Evolutionary conservation across 2,888 invertebrate species (phyloP).

Genomic region (Patella depressa): DNA sequence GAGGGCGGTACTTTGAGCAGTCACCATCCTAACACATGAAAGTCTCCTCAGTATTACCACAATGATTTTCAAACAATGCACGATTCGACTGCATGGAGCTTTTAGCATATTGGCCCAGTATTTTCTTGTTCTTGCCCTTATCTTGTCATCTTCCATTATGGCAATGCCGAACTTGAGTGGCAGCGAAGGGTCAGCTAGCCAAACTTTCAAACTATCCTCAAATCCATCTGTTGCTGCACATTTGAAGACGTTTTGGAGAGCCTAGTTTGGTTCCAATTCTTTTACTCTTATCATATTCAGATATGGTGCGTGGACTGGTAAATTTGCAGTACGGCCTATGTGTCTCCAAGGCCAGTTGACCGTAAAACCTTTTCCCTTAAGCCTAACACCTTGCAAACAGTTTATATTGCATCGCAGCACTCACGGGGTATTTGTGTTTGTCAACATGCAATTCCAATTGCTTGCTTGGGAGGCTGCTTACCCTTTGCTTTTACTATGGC

Average conservation of each 20-base stretch:
- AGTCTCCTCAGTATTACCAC: neutral
- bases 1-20: neutral
- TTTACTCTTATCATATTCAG: conserved; percentile 16
- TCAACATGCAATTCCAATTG: neutral
- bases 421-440: neutral
- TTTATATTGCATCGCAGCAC: neutral
- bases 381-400: neutral
- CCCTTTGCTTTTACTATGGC: neutral
- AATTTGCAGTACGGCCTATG: conserved; percentile 21
- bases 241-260: conserved; percentile 11
- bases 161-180: conserved; percentile 10
- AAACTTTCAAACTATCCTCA: neutral
- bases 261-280: conserved; percentile 20
- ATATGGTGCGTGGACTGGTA: conserved; percentile 13
- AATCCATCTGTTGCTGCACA: conserved; percentile 23
- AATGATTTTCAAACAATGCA: neutral
- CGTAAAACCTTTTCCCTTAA: neutral
- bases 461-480: neutral
- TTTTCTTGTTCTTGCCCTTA: neutral
- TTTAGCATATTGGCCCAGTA: neutral
- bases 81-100: too few relatives aligned
- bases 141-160: neutral
- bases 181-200: conserved; percentile 15
- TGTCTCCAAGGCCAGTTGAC: conserved; percentile 13
- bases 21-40: neutral